Percentiles rank a stretch among this genome's conserved stretches.
Evolutionary conservation across 2,797 vertebrate species (phyloP).

Genomic region (Paguma larvata): DNA sequence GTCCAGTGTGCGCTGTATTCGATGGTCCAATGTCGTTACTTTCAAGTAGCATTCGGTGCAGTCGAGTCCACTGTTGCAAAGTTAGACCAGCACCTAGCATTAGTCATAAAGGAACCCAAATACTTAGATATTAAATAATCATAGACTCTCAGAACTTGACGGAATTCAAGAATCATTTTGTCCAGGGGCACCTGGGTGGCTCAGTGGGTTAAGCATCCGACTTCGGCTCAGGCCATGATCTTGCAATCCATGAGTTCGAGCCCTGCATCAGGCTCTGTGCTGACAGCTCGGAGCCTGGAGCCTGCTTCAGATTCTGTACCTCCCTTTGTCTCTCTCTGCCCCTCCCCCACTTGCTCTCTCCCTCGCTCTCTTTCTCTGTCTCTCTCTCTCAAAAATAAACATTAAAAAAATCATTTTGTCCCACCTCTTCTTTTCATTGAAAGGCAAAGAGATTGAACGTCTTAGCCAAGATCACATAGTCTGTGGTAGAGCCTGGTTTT

Average conservation of each 20-base stretch:
- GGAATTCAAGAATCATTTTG: not conserved
- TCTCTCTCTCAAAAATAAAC: no score
- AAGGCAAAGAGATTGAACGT: not conserved
- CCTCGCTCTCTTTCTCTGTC: no score
- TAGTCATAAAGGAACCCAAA: not conserved
- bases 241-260: no score
- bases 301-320: no score
- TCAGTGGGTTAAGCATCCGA: no score
- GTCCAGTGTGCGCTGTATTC: not conserved
- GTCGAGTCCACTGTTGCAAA: not conserved
- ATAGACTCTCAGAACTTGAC: not conserved
- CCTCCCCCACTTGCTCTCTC: no score
- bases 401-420: not conserved
- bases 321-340: no score
- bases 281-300: no score
- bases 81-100: not conserved
- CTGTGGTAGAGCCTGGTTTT: not conserved
- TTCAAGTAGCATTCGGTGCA: not conserved
- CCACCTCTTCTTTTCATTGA: not conserved
- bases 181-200: not conserved
- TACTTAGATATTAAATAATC: not conserved
- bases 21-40: fast-evolving
- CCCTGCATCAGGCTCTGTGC: no score
- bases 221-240: no score
- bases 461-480: not conserved